Evolutionary conservation across 2,888 invertebrate genomes (phyloP).

Genomic region (Cataglyphis livida): DNA sequence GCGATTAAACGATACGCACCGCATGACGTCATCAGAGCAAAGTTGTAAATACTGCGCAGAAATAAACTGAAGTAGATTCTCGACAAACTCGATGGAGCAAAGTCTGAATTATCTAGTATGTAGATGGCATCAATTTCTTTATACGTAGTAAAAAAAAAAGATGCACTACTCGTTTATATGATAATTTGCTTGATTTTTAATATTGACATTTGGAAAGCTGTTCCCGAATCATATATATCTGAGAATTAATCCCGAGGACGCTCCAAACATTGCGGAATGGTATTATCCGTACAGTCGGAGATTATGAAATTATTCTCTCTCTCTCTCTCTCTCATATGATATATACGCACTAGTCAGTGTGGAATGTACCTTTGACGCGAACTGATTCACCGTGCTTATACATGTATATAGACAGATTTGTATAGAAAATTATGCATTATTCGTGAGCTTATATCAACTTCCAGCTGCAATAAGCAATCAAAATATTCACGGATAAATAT

Average conservation of each 20-base stretch:
- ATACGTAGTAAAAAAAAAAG: too few species aligned
- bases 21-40: neutral
- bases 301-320: slow-evolving; percentile 7
- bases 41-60: neutral
- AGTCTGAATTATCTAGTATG: neutral
- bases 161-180: neutral
- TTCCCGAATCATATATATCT: neutral
- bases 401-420: neutral
- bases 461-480: neutral
- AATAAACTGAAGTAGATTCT: neutral
- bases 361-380: slow-evolving; percentile 25
- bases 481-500: slow-evolving; percentile 7
- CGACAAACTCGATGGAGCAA: neutral
- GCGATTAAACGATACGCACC: neutral
- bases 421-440: neutral
- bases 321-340: neutral
- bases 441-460: neutral
- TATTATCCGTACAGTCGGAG: neutral
- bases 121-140: neutral
- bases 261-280: neutral
- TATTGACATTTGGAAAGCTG: neutral
- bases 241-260: neutral
- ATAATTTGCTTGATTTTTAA: neutral
- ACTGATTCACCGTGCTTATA: neutral
- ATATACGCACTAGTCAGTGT: neutral